Percentiles rank a stretch among this genome's conserved stretches.
Conservation (phyloP, 2,797 vertebrate genomes). For the Neosilurus mollespiculum region DNA sequence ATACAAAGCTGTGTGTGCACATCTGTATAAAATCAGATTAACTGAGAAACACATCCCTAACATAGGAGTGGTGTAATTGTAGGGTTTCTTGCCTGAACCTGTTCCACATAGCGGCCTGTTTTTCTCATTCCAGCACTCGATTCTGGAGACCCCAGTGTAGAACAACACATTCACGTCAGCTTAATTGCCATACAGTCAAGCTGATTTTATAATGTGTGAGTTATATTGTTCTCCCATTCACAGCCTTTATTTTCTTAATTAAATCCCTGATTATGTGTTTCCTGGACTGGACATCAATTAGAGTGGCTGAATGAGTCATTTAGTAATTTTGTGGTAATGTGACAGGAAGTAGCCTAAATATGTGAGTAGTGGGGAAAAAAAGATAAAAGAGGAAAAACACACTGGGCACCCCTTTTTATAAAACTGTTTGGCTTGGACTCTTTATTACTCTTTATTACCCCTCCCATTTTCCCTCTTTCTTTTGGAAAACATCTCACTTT, state of each 20-base stretch:
- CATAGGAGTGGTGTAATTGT: too few species aligned
- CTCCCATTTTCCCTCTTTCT: neutral
- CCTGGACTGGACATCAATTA: constrained; percentile 6
- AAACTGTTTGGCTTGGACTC: constrained; percentile 48
- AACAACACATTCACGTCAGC: neutral
- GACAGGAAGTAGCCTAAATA: constrained; percentile 50
- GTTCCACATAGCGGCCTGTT: neutral
- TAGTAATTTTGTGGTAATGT: constrained; percentile 49
- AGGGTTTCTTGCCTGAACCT: neutral
- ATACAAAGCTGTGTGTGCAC: neutral
- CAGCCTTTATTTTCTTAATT: neutral
- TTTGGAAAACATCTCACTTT: constrained; percentile 39
- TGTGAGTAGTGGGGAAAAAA: constrained; percentile 7
- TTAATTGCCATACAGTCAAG: neutral
- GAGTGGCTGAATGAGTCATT: constrained; percentile 37
- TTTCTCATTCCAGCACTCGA: constrained; percentile 5
- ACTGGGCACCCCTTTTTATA: constrained; percentile 17
- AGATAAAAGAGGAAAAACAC: constrained; percentile 57
- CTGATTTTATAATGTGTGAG: neutral
- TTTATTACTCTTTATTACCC: too few species aligned
- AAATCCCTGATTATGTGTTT: constrained; percentile 3
- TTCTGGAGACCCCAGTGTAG: neutral
- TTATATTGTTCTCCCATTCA: neutral
- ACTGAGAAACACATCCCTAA: neutral
- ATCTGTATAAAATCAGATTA: neutral